Base-by-base conservation (phyloP, 1,140 invertebrate genomes). In the Sipha flava region DNA sequence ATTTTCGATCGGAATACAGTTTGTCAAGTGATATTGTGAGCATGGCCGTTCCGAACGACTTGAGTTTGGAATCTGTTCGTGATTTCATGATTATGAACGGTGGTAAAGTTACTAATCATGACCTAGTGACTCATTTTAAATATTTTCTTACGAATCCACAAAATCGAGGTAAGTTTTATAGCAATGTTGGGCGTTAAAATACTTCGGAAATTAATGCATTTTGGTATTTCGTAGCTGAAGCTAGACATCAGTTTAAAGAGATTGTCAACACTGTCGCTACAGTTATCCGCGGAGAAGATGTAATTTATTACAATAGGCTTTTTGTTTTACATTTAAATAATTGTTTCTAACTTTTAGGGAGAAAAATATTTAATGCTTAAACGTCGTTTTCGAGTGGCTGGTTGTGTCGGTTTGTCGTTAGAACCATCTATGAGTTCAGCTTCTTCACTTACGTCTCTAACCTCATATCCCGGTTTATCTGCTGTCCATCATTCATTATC, bases 71-170 rank as follows among this genome's bases (percentile, higher is more conserved):
- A 81, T 90, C 93, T 88, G 93, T 96, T 83, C 89, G 91, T 59
- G 89, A 92, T 84, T 95, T 91, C 89, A 92, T 96, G 87, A 83
- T 93, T 81, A 88, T 88, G 83, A 92, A 93, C 84, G 93, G 93
- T 81, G 93, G 93, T 26, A 92, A 91, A 87, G 93, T 94, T 68
- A 92, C 91, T 82, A 96, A 96, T 86, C 91, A 93, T 86, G 92
- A 95, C 80, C 87, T 95, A 80, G 94, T 96, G 45, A 94, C 93
- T 86, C 89, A 95, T 87, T 96, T 96, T 83, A 95, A 94, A 86
- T 87, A 88, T 80, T 94, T 93, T 85, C 87, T 96, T 29, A 95
- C 92, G 73, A 90, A 94, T 86, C 90, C 92, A 4, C 88, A 89
- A 80, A 91, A 89, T 72, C 89, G 90, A 91, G 91, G 92, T 94